Conservation (phyloP, 2,888 invertebrate genomes). For the Drosophila leonis region DNA sequence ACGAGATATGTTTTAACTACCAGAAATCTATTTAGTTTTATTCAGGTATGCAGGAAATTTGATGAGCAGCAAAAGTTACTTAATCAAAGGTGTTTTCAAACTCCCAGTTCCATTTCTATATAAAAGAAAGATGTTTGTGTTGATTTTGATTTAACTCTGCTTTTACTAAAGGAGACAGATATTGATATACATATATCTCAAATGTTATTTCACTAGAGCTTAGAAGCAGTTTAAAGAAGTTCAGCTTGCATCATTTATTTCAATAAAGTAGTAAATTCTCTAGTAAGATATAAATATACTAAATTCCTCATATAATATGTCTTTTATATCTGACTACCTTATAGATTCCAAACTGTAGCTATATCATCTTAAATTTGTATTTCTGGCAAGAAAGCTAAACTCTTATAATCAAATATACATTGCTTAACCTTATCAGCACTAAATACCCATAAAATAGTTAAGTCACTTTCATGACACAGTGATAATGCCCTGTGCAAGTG, state of each 20-base stretch:
- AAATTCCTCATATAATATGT: no score
- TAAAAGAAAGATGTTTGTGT: no score
- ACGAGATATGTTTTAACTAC: neutral
- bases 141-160: no score
- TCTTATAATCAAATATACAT: neutral
- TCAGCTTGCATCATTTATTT: no score
- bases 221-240: no score
- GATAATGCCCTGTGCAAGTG: slow-evolving; percentile 14
- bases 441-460: neutral
- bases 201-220: no score
- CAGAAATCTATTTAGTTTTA: neutral
- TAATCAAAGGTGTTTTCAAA: neutral
- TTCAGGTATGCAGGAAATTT: neutral
- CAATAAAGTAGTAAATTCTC: no score
- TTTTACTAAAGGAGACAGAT: no score
- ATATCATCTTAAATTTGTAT: neutral
- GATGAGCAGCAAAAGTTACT: neutral
- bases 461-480: neutral
- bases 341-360: neutral
- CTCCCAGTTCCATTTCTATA: no score
- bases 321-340: neutral
- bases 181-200: no score
- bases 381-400: neutral
- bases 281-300: no score
- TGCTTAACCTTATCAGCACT: neutral